phyloP scores from a whole-genome alignment of 2,888 invertebrate species.

The Amphimallon solstitiale region DNA sequence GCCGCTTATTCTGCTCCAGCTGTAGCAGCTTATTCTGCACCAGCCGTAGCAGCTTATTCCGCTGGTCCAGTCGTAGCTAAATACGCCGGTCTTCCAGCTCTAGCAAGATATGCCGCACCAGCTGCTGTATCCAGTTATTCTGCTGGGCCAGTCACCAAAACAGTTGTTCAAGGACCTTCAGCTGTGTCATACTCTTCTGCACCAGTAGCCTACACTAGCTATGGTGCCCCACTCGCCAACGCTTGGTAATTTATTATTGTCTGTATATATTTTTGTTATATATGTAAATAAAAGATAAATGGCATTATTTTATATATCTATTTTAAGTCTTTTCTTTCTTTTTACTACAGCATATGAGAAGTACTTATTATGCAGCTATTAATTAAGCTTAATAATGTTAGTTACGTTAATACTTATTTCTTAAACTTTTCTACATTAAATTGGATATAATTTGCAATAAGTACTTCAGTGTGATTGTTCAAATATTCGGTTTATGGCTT shows the following conservation, averaged over 20 bases:
- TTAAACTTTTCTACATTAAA: too few relatives aligned
- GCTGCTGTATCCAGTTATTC: slow-evolving; percentile 48
- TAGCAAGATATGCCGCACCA: slow-evolving; percentile 50
- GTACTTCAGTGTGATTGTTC: too few relatives aligned
- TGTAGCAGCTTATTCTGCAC: slow-evolving; percentile 26
- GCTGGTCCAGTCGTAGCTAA: slow-evolving; percentile 53
- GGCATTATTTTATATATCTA: slow-evolving; percentile 2
- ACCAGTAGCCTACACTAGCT: slow-evolving; percentile 38
- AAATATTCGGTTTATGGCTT: too few relatives aligned
- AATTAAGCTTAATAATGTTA: too few relatives aligned
- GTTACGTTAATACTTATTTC: too few relatives aligned
- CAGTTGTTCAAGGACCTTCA: slow-evolving; percentile 34
- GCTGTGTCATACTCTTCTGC: slow-evolving; percentile 33
- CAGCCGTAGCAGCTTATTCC: slow-evolving; percentile 28
- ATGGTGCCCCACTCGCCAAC: slow-evolving; percentile 40
- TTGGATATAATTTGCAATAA: too few relatives aligned
- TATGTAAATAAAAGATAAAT: slow-evolving; percentile 26
- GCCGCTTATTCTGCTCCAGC: slow-evolving; percentile 17
- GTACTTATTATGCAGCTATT: too few relatives aligned
- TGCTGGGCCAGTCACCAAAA: slow-evolving; percentile 43
- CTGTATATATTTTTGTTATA: slow-evolving; percentile 2
- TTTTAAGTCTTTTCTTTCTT: background rate
- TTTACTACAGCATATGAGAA: too few relatives aligned
- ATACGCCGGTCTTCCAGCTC: slow-evolving; percentile 25
- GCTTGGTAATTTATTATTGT: slow-evolving; percentile 27